phyloP scores from a whole-genome alignment of 1,140 invertebrate species.

The Macrobrachium rosenbergii region DNA sequence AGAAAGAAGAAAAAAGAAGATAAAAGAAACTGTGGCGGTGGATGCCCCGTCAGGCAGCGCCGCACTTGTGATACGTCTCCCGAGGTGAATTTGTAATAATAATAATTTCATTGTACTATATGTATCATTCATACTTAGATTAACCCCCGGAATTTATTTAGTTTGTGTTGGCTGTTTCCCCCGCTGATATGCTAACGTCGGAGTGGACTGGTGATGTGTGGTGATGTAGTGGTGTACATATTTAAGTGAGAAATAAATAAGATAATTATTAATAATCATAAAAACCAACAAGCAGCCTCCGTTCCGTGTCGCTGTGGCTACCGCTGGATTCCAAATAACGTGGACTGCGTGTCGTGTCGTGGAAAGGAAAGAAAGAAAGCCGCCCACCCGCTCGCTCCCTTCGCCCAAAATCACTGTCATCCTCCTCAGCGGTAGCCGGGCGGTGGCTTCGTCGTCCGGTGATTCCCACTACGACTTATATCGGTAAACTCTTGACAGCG shows the following conservation, averaged over 20 bases:
- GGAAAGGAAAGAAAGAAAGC: too few relatives aligned
- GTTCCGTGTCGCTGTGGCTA: constrained; percentile 19
- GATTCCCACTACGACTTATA: too few relatives aligned
- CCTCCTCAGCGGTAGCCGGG: too few relatives aligned
- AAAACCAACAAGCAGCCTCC: neutral
- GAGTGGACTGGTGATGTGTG: constrained; percentile 43
- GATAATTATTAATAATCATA: too few relatives aligned
- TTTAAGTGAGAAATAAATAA: too few relatives aligned
- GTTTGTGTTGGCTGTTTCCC: constrained; percentile 62
- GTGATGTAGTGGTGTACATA: constrained; percentile 36
- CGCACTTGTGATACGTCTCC: constrained; percentile 62
- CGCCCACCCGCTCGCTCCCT: neutral
- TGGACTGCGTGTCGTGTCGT: too few relatives aligned
- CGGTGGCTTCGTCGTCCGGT: too few relatives aligned
- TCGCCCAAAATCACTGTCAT: neutral
- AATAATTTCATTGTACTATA: constrained; percentile 64
- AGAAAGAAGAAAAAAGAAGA: too few relatives aligned
- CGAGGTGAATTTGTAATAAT: constrained; percentile 63
- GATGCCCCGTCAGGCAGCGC: constrained; percentile 17
- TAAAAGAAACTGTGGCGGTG: constrained; percentile 47
- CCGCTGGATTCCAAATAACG: too few relatives aligned
- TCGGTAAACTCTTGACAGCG: too few relatives aligned
- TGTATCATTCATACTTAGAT: constrained; percentile 63
- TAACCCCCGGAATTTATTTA: constrained; percentile 62
- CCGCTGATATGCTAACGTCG: constrained; percentile 50